Evolutionary conservation across 2,888 invertebrate genomes (phyloP).

Genomic region (Cistogaster globosa): DNA sequence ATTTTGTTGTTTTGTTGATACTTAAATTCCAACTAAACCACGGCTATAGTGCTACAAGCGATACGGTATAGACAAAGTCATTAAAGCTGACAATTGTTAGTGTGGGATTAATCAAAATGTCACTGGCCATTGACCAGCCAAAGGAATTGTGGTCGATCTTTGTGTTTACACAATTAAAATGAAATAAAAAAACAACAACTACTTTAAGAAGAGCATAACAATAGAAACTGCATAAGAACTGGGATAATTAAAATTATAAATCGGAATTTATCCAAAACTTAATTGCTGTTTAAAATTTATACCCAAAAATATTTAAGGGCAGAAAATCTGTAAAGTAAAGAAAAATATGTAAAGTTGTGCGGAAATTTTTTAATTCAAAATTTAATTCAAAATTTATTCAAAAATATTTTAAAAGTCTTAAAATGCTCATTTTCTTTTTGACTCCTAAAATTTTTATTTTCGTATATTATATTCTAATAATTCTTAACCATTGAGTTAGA

Average conservation of each 20-base stretch:
- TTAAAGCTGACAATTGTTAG: conserved; percentile 60
- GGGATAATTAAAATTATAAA: conserved; percentile 26
- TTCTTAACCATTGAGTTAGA: no score
- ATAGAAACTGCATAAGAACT: neutral
- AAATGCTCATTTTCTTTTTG: no score
- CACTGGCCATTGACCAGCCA: conserved; percentile 60
- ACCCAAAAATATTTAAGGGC: neutral
- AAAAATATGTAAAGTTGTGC: neutral
- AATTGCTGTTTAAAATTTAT: conserved; percentile 7
- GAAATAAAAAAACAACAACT: neutral
- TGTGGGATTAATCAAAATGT: conserved; percentile 69
- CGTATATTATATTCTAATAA: no score
- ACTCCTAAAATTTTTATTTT: no score
- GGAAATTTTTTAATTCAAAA: no score
- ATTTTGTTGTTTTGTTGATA: conserved; percentile 29
- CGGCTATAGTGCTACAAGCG: neutral
- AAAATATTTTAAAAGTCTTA: no score
- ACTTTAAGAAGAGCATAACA: neutral
- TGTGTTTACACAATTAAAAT: conserved; percentile 22
- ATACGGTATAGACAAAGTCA: conserved; percentile 55
- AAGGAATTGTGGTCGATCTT: conserved; percentile 54
- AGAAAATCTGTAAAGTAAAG: conserved; percentile 34
- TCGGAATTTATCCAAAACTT: conserved; percentile 30
- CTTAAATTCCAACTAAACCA: neutral
- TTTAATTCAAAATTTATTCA: no score